phyloP scores from a whole-genome alignment of 2,888 invertebrate genomes.

The Maniola hyperantus region DNA sequence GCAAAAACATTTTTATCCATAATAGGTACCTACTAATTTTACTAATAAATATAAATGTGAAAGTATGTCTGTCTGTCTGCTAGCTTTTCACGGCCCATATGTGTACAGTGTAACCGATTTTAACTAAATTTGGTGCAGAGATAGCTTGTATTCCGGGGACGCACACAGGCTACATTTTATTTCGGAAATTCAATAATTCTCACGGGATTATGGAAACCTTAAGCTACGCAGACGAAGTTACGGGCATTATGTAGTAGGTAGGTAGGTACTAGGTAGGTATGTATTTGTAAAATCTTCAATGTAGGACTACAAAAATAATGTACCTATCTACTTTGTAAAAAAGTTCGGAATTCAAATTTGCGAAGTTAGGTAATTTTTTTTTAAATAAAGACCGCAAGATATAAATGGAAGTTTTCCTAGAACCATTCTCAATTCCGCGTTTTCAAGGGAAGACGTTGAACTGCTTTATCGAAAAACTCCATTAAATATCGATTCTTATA shows the following conservation, averaged over 20 bases:
- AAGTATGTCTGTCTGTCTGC: too few relatives aligned
- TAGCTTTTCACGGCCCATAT: too few relatives aligned
- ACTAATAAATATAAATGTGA: too few relatives aligned
- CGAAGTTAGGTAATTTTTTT: slow-evolving; percentile 16
- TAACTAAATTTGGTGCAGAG: too few relatives aligned
- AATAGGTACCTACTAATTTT: too few relatives aligned
- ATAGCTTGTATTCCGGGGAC: too few relatives aligned
- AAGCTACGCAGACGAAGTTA: too few relatives aligned
- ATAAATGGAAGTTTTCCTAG: slow-evolving; percentile 31
- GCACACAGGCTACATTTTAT: too few relatives aligned
- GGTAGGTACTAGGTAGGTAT: neutral
- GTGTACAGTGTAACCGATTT: too few relatives aligned
- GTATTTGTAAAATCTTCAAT: neutral
- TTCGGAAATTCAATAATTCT: too few relatives aligned
- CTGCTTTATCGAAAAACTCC: slow-evolving; percentile 33
- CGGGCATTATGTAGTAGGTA: too few relatives aligned
- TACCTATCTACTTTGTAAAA: neutral
- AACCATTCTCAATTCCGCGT: slow-evolving; percentile 36
- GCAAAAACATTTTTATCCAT: neutral
- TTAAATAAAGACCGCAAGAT: slow-evolving; percentile 17
- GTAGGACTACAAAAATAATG: neutral
- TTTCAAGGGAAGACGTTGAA: slow-evolving; percentile 40
- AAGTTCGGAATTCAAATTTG: slow-evolving; percentile 17
- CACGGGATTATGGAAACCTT: too few relatives aligned
- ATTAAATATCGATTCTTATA: slow-evolving; percentile 22